Evolutionary conservation across 2,888 invertebrate species (phyloP).

Genomic region (Leptinotarsa juncta): DNA sequence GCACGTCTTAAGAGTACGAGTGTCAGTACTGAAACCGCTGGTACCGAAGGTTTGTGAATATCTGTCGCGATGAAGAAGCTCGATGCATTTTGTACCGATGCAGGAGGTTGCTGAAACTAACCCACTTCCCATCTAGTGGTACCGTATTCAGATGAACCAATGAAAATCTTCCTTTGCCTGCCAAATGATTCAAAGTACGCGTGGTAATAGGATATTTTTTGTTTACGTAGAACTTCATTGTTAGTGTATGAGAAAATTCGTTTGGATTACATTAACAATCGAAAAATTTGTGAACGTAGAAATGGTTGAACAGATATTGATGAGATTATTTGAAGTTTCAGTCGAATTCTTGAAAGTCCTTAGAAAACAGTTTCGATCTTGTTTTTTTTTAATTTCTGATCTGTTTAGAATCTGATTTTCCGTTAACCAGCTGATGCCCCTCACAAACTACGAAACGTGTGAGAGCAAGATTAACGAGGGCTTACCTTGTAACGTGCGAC

Average conservation of each 20-base stretch:
- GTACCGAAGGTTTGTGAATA: constrained; percentile 61
- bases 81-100: constrained; percentile 60
- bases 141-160: constrained; percentile 57
- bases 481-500: no score
- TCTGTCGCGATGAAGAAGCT: constrained; percentile 62
- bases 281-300: not conserved
- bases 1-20: constrained; percentile 35
- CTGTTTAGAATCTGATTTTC: no score
- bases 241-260: constrained; percentile 1
- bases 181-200: constrained; percentile 30
- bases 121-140: constrained; percentile 65
- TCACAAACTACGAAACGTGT: no score
- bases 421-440: no score
- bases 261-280: not conserved
- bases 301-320: no score
- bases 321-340: no score
- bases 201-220: constrained; percentile 9
- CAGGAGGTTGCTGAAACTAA: constrained; percentile 61
- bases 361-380: no score
- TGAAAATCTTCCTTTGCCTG: constrained; percentile 37
- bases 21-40: constrained; percentile 46
- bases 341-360: no score
- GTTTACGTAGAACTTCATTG: not conserved
- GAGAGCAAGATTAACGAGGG: no score
- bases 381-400: no score